phyloP scores from a whole-genome alignment of 2,888 invertebrate genomes.

The Folsomia candida region DNA sequence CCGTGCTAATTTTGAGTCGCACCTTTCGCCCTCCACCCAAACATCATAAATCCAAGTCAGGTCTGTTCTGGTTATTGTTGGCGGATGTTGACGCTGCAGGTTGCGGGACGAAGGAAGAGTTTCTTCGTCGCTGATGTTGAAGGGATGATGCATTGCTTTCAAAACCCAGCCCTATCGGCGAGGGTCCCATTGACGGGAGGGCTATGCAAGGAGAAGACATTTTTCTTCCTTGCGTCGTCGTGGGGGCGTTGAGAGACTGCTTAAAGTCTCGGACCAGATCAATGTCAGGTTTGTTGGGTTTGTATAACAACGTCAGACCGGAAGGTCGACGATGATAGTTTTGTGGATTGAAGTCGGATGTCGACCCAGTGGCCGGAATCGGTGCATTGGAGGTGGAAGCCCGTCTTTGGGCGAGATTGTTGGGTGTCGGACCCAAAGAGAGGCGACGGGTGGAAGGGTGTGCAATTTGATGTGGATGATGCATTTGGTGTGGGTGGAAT shows the following conservation, averaged over 20 bases:
- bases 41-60: conserved; percentile 3
- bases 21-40: background rate
- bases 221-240: background rate
- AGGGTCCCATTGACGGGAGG: background rate
- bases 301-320: conserved; percentile 37
- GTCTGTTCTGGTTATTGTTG: background rate
- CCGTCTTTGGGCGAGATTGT: background rate
- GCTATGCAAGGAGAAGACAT: background rate
- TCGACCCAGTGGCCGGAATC: background rate
- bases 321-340: background rate
- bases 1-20: background rate
- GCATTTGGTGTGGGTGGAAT: background rate
- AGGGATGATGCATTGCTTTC: background rate
- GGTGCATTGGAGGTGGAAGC: background rate
- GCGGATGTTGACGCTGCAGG: too few species aligned
- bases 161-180: background rate
- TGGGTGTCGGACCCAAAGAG: background rate
- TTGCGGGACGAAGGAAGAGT: background rate
- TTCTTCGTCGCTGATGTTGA: background rate
- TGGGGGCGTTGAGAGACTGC: background rate
- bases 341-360: background rate
- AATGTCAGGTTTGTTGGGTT: conserved; percentile 50
- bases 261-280: conserved; percentile 49
- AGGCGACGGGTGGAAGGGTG: background rate
- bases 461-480: background rate